Evolutionary conservation across 2,113 vertebrate species (phyloP).

Genomic region (Cyanoderma ruficeps): DNA sequence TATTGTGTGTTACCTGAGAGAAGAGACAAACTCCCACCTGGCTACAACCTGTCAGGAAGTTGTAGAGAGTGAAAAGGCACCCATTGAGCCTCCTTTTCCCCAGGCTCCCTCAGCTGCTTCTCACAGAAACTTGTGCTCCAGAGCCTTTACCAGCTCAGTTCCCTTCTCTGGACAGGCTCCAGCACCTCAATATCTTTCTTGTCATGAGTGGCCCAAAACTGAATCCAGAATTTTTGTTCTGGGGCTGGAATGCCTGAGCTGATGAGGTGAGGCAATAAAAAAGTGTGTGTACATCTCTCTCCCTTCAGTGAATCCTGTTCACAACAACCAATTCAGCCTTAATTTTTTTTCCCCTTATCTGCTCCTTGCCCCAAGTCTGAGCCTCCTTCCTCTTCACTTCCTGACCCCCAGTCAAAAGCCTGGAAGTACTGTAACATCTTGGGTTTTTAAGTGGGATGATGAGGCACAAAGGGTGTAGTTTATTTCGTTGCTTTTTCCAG

Average conservation of each 20-base stretch:
- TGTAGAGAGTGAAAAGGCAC: background rate
- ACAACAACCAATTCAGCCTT: background rate
- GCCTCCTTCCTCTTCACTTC: background rate
- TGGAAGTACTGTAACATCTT: background rate
- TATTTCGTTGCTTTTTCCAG: background rate
- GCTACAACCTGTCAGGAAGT: background rate
- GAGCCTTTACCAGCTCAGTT: rapidly evolving
- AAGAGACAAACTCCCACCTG: background rate
- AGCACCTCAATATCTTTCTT: background rate
- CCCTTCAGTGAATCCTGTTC: background rate
- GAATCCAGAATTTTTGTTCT: background rate
- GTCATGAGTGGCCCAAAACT: background rate
- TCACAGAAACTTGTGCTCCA: background rate
- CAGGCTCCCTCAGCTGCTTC: background rate
- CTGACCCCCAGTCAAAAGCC: background rate
- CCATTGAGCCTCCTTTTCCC: background rate
- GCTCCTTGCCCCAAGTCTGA: background rate
- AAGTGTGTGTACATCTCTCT: background rate
- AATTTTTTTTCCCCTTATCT: background rate
- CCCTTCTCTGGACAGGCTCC: background rate
- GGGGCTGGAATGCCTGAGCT: background rate
- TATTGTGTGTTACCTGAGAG: background rate
- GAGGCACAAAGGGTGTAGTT: background rate
- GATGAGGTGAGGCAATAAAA: background rate
- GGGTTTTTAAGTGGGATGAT: background rate